Evolutionary conservation across 2,797 vertebrate genomes (phyloP).

Genomic region (Falco cherrug): DNA sequence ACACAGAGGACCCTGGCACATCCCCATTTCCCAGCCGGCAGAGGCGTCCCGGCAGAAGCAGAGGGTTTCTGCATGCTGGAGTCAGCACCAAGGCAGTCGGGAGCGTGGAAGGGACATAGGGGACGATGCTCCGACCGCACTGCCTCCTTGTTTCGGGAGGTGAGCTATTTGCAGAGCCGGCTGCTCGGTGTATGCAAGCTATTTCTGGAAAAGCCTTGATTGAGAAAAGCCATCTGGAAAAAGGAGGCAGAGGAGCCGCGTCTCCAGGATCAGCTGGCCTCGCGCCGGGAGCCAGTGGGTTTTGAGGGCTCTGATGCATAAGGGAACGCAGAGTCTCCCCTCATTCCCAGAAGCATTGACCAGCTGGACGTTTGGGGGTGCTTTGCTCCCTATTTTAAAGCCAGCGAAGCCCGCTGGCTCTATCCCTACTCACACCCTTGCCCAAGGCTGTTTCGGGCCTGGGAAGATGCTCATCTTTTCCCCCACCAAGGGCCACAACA

Average conservation of each 20-base stretch:
- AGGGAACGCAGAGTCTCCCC: fast-evolving
- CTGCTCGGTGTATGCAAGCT: not conserved
- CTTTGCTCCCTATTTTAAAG: not conserved
- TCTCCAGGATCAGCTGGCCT: not conserved
- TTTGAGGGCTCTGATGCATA: not conserved
- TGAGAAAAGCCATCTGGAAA: constrained; percentile 36
- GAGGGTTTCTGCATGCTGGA: not conserved
- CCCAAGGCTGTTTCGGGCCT: not conserved
- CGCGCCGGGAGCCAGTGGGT: fast-evolving
- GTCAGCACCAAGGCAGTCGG: fast-evolving
- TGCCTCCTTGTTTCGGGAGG: not conserved
- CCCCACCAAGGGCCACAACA: fast-evolving
- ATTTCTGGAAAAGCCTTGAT: not conserved
- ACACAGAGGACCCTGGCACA: not conserved
- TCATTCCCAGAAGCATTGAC: fast-evolving
- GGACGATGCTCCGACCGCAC: not conserved
- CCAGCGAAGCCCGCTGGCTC: not conserved
- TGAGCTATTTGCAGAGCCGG: not conserved
- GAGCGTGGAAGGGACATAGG: not conserved
- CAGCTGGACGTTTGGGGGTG: not conserved
- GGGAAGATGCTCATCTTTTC: not conserved
- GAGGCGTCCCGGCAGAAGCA: fast-evolving
- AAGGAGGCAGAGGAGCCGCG: fast-evolving
- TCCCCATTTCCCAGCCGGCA: fast-evolving
- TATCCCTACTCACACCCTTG: not conserved